These are phyloP conservation scores for Arctocebus calabarensis DNA, from an alignment of 2,797 vertebrate genomes.

Conservation along the genomic window DNA sequence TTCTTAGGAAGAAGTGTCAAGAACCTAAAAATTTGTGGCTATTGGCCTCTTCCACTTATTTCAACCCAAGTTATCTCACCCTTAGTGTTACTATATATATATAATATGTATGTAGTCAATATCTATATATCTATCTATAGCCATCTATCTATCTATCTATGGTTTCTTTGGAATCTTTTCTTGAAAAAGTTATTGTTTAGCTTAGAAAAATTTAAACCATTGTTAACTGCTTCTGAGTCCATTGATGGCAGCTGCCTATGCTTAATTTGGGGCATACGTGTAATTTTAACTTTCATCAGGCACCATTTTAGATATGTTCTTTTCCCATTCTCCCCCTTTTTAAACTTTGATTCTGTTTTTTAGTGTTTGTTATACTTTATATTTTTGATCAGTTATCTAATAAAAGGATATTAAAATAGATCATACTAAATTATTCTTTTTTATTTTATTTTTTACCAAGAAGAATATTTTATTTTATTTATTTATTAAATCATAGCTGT, in stretches of 20 bases:
- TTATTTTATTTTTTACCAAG: no score
- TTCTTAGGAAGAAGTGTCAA: not conserved
- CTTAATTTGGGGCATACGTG: not conserved
- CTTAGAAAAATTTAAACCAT: not conserved
- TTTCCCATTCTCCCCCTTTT: not conserved
- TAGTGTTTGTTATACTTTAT: not conserved
- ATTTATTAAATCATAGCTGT: no score
- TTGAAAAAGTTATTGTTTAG: not conserved
- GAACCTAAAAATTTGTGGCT: not conserved
- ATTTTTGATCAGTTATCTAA: not conserved
- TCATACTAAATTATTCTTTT: not conserved
- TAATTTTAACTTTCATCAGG: not conserved
- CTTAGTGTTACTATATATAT: not conserved
- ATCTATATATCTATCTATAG: not conserved
- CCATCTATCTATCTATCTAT: not conserved
- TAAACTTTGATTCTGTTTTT: not conserved
- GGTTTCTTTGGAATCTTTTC: not conserved
- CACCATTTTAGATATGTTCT: not conserved
- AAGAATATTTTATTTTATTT: no score
- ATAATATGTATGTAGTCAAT: not conserved
- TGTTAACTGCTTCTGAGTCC: not conserved
- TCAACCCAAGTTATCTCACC: not conserved
- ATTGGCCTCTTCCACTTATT: not conserved
- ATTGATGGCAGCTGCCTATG: no score
- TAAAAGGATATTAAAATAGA: not conserved